Conservation (phyloP, 1,140 invertebrate genomes). For the Euwallacea similis region DNA sequence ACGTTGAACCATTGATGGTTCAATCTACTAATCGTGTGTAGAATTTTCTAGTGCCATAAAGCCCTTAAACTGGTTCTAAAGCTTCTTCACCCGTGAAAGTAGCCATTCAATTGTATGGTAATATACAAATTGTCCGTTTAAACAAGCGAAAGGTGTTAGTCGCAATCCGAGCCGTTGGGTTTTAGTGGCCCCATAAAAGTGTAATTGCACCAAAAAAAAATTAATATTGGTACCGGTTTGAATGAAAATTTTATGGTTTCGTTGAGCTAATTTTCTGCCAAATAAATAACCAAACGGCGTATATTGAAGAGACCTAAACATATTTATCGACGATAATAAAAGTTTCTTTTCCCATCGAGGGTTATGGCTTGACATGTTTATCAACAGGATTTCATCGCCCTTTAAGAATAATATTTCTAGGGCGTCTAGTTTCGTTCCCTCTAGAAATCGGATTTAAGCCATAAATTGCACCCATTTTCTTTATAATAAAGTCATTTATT, state of each 20-base stretch:
- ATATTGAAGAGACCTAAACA: conserved; percentile 38
- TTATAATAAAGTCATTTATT: conserved; percentile 12
- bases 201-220: conserved; percentile 35
- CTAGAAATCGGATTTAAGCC: not conserved
- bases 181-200: conserved; percentile 31
- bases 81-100: conserved; percentile 4
- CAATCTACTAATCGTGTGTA: not conserved
- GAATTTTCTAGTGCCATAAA: not conserved
- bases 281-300: conserved; percentile 39
- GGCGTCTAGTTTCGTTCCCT: conserved; percentile 20
- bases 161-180: conserved; percentile 23
- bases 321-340: conserved; percentile 42
- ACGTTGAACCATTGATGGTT: too few relatives aligned
- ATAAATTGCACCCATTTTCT: conserved; percentile 1
- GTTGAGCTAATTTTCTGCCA: conserved; percentile 41
- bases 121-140: not conserved
- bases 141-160: conserved; percentile 1
- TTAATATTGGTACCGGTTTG: conserved; percentile 32
- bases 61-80: not conserved
- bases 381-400: conserved; percentile 38
- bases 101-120: conserved; percentile 8
- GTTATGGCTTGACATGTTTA: conserved; percentile 42
- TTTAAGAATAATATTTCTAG: conserved; percentile 30
- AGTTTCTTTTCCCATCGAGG: conserved; percentile 40
- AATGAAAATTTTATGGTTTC: conserved; percentile 33